These are phyloP conservation scores for Liparis tanakae DNA, from an alignment of 2,797 vertebrate species.

Conservation along the genomic window DNA sequence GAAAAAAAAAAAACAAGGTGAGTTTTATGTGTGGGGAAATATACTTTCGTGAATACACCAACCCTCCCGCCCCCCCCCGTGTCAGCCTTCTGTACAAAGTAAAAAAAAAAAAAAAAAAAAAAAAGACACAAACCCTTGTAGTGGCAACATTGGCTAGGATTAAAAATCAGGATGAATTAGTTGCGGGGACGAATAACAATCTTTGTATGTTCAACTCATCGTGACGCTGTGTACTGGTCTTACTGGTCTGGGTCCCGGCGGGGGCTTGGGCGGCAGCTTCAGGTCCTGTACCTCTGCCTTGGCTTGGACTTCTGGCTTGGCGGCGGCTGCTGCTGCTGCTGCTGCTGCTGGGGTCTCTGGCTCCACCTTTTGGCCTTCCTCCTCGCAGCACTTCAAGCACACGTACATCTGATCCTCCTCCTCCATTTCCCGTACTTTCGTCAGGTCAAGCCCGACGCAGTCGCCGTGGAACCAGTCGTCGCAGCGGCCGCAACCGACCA, in stretches of 20 bases:
- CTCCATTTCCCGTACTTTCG: conserved; percentile 96
- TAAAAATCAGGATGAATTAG: conserved; percentile 71
- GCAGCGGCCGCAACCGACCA: conserved; percentile 98
- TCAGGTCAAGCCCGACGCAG: conserved; percentile 94
- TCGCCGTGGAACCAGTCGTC: conserved; percentile 99
- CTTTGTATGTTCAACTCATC: conserved; percentile 7
- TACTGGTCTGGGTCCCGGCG: conserved; percentile 86
- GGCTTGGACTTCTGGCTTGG: conserved; percentile 70
- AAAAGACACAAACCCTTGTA: conserved; percentile 68
- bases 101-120: conserved; percentile 64
- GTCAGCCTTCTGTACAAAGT: conserved; percentile 50
- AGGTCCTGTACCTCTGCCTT: conserved; percentile 78
- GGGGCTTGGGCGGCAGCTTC: conserved; percentile 78
- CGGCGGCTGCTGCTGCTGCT: conserved; percentile 38
- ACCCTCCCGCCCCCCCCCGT: conserved; percentile 52
- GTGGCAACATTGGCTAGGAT: conserved; percentile 66
- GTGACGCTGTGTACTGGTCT: conserved; percentile 82
- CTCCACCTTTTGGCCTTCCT: conserved; percentile 89
- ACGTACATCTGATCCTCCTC: conserved; percentile 98
- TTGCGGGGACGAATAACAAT: conserved; percentile 59
- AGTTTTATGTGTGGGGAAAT: conserved; percentile 25
- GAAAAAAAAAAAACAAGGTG: conserved; percentile 12
- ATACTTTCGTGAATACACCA: conserved; percentile 7
- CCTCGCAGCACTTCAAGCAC: conserved; percentile 94
- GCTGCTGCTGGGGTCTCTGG: conserved; percentile 66